phyloP scores from a whole-genome alignment of 1,140 invertebrate species.

The Leptinotarsa texana region DNA sequence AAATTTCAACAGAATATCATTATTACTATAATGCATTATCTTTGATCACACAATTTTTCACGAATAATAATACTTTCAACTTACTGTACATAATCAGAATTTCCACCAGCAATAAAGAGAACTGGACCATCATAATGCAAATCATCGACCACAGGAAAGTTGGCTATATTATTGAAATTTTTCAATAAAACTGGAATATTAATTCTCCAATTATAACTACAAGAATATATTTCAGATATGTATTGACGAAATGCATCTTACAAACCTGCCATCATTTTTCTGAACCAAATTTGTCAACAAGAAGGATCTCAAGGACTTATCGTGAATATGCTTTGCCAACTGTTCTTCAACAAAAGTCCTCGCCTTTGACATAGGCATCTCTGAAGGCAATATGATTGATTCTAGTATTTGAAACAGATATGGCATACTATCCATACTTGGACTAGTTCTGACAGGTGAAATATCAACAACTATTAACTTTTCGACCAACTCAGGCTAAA shows the following conservation, averaged over 20 bases:
- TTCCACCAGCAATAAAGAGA: conserved; percentile 79
- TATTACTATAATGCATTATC: too few species aligned
- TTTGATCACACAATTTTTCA: too few species aligned
- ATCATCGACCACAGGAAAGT: conserved; percentile 62
- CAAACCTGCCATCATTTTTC: conserved; percentile 37
- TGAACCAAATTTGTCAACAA: conserved; percentile 57
- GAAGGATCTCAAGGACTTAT: conserved; percentile 60
- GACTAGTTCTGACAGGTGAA: conserved; percentile 71
- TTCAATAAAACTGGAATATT: conserved; percentile 50
- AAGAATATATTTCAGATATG: conserved; percentile 4
- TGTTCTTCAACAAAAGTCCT: conserved; percentile 63
- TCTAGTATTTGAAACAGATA: conserved; percentile 44
- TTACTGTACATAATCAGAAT: conserved; percentile 80
- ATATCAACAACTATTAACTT: conserved; percentile 84
- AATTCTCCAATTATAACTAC: conserved; percentile 54
- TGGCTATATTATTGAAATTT: conserved; percentile 61
- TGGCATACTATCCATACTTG: conserved; percentile 65
- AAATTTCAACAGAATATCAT: too few species aligned
- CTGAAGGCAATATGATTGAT: conserved; percentile 60
- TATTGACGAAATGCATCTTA: background rate
- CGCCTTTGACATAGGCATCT: conserved; percentile 68
- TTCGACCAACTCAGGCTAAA: conserved; percentile 77
- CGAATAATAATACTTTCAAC: conserved; percentile 21
- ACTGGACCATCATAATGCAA: conserved; percentile 69
- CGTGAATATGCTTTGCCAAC: conserved; percentile 56